Evolutionary conservation across 92 coral and sea anemone genomes (phyloP), one percentile per base, ranked within the genome.

Genomic region (Muricea muricata): DNA sequence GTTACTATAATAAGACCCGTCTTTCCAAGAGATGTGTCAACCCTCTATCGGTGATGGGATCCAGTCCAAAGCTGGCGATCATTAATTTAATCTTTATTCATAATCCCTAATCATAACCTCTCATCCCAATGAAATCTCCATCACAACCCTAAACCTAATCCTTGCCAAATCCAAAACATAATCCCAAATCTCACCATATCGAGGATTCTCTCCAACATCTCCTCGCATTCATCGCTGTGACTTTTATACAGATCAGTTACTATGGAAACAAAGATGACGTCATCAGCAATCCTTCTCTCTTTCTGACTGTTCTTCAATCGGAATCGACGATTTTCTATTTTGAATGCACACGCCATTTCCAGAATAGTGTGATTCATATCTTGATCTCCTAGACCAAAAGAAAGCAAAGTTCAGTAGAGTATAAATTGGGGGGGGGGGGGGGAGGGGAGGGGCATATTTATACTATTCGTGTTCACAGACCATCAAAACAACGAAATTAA

Each of bases 341-440:
- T 92, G 86, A 90, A 96, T 8, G 96, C 97, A 6, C 94, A 79
- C 0, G 97, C 99, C 99, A 96, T 93, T 91, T 96, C 99, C 57
- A 96, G 86, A 42, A 96, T 90, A 56, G 94, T 97, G 34, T 90
- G 79, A 73, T 96, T 96, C 87, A 91, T 87, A 37, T 92, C 96
- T 54, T 93, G 97, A 72, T 96, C 99, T 55, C 97, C 99, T 96
- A n/a, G n/a, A n/a, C n/a, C n/a, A n/a, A n/a, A n/a, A n/a, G n/a
- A n/a, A n/a, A n/a, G n/a, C n/a, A n/a, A n/a, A n/a, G n/a, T n/a
- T n/a, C n/a, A n/a, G n/a, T n/a, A n/a, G n/a, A n/a, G n/a, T n/a
- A n/a, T n/a, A n/a, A n/a, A n/a, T n/a, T n/a, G n/a, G n/a, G n/a
- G n/a, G n/a, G n/a, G n/a, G n/a, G n/a, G n/a, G n/a, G n/a, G n/a